Percentiles rank a stretch among this genome's conserved stretches.
Evolutionary conservation across 2,113 vertebrate genomes (phyloP).

Genomic region (Passerina amoena): DNA sequence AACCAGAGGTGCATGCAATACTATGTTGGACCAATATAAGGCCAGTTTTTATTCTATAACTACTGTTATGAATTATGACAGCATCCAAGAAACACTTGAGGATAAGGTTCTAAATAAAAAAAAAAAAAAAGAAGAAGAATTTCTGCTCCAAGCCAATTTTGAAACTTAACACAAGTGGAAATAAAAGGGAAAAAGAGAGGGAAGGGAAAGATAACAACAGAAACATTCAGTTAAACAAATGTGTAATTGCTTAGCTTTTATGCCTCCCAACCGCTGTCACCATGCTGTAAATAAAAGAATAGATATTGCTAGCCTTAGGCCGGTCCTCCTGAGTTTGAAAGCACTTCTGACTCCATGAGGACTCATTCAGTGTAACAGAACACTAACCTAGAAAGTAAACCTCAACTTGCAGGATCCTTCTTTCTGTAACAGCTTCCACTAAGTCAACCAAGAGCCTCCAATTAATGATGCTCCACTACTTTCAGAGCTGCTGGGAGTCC

Average conservation of each 20-base stretch:
- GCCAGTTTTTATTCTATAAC: not conserved
- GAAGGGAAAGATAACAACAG: not conserved
- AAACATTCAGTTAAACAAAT: not conserved
- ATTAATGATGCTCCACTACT: not conserved
- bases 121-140: not conserved
- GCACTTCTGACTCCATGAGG: not conserved
- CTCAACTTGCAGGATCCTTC: not conserved
- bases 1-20: not conserved
- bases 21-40: not conserved
- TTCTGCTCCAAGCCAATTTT: not conserved
- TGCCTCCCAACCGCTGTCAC: not conserved
- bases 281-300: not conserved
- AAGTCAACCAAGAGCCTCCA: not conserved
- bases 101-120: not conserved
- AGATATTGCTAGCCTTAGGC: not conserved
- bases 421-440: not conserved
- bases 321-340: not conserved
- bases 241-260: not conserved
- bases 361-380: not conserved
- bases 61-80: not conserved
- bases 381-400: not conserved
- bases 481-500: slow-evolving; percentile 32
- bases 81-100: not conserved
- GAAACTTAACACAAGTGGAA: not conserved
- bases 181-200: not conserved